Conservation (phyloP, 1,140 invertebrate species). For the Tetramorium simillimum region DNA sequence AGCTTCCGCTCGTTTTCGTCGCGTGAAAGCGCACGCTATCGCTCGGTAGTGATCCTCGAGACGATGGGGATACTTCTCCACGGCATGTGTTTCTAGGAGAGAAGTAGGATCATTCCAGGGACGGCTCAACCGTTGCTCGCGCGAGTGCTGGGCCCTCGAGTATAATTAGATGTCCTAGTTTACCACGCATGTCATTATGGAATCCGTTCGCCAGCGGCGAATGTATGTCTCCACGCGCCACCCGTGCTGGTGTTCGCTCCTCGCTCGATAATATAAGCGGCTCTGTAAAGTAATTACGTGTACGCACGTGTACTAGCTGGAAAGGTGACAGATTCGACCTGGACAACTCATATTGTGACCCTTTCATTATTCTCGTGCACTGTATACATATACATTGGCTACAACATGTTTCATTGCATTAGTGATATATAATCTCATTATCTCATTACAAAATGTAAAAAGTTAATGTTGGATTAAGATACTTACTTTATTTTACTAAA, state of each 20-base stretch:
- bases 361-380: background rate
- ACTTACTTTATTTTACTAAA: no score
- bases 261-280: slow-evolving; percentile 71
- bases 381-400: background rate
- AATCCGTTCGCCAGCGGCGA: slow-evolving; percentile 73
- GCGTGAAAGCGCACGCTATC: slow-evolving; percentile 23
- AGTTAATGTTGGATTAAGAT: no score
- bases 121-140: slow-evolving; percentile 63
- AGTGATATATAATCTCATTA: no score
- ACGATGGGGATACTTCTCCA: slow-evolving; percentile 27
- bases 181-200: slow-evolving; percentile 77
- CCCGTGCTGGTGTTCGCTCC: slow-evolving; percentile 46
- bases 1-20: slow-evolving; percentile 1
- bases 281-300: slow-evolving; percentile 5
- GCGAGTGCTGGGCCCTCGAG: slow-evolving; percentile 75
- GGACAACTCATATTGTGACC: background rate
- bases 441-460: no score
- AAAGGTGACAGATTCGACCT: slow-evolving; percentile 22
- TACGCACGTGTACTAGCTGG: background rate
- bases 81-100: background rate
- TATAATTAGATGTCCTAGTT: slow-evolving; percentile 80
- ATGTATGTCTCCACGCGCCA: slow-evolving; percentile 66
- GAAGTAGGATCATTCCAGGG: slow-evolving; percentile 64
- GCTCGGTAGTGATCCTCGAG: slow-evolving; percentile 38
- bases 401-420: background rate